Evolutionary conservation across 2,797 vertebrate species (phyloP), one percentile per base, ranked within the genome.

Genomic region (Gallinago nigripennis): DNA sequence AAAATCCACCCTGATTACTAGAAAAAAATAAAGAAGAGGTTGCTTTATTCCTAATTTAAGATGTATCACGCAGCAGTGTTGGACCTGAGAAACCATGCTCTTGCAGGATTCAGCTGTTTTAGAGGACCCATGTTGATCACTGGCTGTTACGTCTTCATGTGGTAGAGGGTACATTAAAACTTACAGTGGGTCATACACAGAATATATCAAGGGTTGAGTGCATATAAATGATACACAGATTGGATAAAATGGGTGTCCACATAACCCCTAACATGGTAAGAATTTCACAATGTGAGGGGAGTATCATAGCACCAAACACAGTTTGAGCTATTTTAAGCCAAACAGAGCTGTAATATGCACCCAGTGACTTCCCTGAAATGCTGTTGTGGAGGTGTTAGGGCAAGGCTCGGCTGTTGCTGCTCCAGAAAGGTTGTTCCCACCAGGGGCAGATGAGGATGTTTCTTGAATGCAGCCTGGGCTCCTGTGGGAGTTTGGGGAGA

Each of bases 111-210:
- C 51, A 63, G 14, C 24, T 63, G 15, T 4, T 60, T 88, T 37
- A 35, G 45, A 43, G 39, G 53, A 85, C 17, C 28, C 28, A 2
- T 56, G 16, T 7, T 90, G 43, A 20, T 60, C 43, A 9, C 13
- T 11, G 16, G 17, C 24, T 7, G 13, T 30, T 73, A 46, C 30
- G 5, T 31, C 33, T 73, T 18, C 20, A 6, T 11, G 8, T 28
- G 11, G 11, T 48, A 70, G 30, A 46, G n/a, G 17, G 8, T 58
- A 18, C 30, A 17, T n/a, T 64, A 72, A 46, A 91, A 46, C 2
- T 15, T 58, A 17, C 6, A 46, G 19, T 10, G 9, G 6, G 9
- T 58, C 16, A n/a, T 30, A 18, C 27, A 43, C 0, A 1, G 14
- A 70, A 16, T 70, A 41, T 37, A 48, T 51, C n/a, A 60, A n/a